phyloP scores from a whole-genome alignment of 2,888 invertebrate genomes.

The Tetragonula carbonaria region DNA sequence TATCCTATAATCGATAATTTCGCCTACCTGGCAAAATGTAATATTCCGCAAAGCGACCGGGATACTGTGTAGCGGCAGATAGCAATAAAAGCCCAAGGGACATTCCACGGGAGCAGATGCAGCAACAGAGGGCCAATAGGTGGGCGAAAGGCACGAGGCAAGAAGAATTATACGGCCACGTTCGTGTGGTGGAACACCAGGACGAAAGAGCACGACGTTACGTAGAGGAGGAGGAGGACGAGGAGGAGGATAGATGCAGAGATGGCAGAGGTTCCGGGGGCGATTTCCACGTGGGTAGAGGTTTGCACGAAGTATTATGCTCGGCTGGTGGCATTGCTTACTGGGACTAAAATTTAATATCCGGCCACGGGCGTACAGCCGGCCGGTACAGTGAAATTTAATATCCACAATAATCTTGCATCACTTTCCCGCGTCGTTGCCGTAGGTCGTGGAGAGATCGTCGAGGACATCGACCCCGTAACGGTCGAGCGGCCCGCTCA shows the following conservation, averaged over 20 bases:
- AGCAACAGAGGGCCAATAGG: constrained; percentile 46
- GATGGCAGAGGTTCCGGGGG: neutral
- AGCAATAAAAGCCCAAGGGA: constrained; percentile 56
- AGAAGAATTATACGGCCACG: constrained; percentile 52
- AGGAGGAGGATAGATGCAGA: neutral
- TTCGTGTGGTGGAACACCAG: neutral
- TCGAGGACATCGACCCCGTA: constrained; percentile 56
- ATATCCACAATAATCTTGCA: constrained; percentile 76
- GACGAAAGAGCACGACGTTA: too few species aligned
- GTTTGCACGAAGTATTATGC: constrained; percentile 67
- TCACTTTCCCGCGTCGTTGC: constrained; percentile 46
- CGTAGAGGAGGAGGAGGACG: too few species aligned
- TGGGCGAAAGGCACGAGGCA: constrained; percentile 33
- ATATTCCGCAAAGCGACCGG: constrained; percentile 44
- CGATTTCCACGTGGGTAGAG: constrained; percentile 55
- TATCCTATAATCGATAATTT: constrained; percentile 57
- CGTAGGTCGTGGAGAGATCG: constrained; percentile 47
- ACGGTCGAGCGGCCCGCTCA: constrained; percentile 47
- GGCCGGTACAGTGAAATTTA: constrained; percentile 74
- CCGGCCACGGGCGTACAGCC: constrained; percentile 66
- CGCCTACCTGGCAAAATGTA: constrained; percentile 54
- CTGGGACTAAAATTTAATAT: constrained; percentile 79
- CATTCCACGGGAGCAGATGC: constrained; percentile 48
- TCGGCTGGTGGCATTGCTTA: constrained; percentile 68
- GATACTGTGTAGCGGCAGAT: constrained; percentile 18